Conservation (phyloP, 2,888 invertebrate species). For the Nesidiocoris tenuis region DNA sequence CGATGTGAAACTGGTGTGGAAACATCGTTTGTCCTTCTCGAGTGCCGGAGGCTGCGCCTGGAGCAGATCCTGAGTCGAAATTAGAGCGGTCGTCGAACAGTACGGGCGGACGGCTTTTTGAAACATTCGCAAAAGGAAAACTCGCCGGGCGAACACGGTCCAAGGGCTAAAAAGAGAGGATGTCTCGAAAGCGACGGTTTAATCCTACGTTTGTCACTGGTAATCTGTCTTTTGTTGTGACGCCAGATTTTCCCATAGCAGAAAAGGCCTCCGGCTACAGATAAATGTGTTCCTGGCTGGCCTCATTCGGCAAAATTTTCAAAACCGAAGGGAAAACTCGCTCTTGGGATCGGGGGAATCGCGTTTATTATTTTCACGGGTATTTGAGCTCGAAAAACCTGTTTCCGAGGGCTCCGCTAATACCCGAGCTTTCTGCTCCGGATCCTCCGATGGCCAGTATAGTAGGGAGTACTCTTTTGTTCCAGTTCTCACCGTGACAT, state of each 20-base stretch:
- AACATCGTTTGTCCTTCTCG: neutral
- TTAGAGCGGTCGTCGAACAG: slow-evolving; percentile 18
- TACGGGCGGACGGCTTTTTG: slow-evolving; percentile 4
- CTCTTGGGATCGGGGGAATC: neutral
- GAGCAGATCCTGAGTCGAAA: slow-evolving; percentile 15
- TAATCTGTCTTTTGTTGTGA: slow-evolving; percentile 38
- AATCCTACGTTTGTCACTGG: slow-evolving; percentile 38
- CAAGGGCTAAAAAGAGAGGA: neutral
- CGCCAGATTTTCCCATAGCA: slow-evolving; percentile 24
- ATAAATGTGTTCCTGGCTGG: neutral
- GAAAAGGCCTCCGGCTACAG: neutral
- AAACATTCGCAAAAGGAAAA: slow-evolving; percentile 6
- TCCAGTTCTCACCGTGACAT: neutral
- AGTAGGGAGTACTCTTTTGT: too few relatives aligned
- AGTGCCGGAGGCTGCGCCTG: neutral
- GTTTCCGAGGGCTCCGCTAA: slow-evolving; percentile 16
- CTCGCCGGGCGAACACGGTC: neutral
- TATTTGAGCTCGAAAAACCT: slow-evolving; percentile 31
- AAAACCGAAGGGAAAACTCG: slow-evolving; percentile 12
- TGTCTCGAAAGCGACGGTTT: slow-evolving; percentile 9
- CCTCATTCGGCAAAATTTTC: neutral
- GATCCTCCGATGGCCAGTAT: neutral
- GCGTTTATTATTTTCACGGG: slow-evolving; percentile 40
- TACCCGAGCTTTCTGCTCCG: slow-evolving; percentile 4
- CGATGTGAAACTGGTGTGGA: neutral